Percentiles rank a stretch among this genome's conserved stretches.
Evolutionary conservation across 2,113 vertebrate species (phyloP).

Genomic region (Strigops habroptila): DNA sequence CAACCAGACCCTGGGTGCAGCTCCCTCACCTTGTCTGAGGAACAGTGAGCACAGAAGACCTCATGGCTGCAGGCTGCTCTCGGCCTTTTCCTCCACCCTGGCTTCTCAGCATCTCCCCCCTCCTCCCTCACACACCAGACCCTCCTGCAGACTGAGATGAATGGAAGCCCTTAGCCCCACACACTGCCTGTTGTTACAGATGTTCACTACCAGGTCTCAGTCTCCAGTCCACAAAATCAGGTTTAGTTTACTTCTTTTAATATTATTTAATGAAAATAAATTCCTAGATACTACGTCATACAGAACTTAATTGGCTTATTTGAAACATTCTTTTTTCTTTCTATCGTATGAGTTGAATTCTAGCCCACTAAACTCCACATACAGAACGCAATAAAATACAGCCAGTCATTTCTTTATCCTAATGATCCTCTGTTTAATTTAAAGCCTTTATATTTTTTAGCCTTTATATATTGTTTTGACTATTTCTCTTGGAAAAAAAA

Average conservation of each 20-base stretch:
- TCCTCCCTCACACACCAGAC: neutral
- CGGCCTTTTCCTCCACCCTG: neutral
- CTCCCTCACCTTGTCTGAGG: neutral
- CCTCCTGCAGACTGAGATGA: neutral
- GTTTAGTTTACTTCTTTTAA: neutral
- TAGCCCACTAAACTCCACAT: neutral
- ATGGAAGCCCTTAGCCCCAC: neutral
- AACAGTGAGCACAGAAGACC: neutral
- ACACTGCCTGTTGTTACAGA: rapidly evolving
- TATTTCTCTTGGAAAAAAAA: neutral
- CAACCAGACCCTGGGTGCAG: rapidly evolving
- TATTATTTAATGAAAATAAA: neutral
- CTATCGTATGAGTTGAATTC: neutral
- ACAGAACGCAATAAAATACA: neutral
- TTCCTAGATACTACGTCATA: neutral
- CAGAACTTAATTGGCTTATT: neutral
- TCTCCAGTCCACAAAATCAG: neutral
- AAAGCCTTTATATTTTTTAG: too few species aligned
- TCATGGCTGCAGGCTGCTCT: neutral
- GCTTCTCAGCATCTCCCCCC: neutral
- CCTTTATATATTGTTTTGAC: neutral
- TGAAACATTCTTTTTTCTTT: neutral
- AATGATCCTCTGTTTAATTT: neutral
- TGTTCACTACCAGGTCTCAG: neutral
- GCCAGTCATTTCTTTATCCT: neutral